Base-by-base conservation (phyloP, 2,797 vertebrate species). In the Choloepus didactylus region DNA sequence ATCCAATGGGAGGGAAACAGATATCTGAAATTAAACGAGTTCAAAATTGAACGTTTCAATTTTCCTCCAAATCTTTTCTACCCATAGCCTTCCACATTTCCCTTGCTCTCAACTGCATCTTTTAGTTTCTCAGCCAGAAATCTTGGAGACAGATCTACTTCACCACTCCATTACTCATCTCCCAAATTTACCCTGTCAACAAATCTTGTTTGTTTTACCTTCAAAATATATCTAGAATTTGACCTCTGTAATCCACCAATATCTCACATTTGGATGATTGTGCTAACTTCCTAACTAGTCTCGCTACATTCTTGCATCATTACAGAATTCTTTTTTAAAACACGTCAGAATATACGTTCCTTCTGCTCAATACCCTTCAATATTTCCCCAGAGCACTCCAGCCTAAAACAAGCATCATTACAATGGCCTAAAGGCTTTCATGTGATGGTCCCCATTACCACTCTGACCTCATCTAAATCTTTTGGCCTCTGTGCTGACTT, bases 381-480 rank as follows among this genome's bases (percentile, higher is more conserved):
- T 49, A 49, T 49, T 49, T 44, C 23, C 21, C 8, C 21, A 38
- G 35, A 35, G 35, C 35, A 35, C 35, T 35, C 35, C 35, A 35
- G 35, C 35, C 35, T 35, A 35, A 35, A 85, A 11, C 0, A 49
- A 67, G 9, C 12, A 41, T n/a, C 18, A 60, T 35, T 62, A 54
- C 16, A 41, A 27, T 8, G 4, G 2, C 7, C 31, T 69, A 62
- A 44, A 54, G 23, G 3, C 8, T 8, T 8, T 49, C 35, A 31
- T 5, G 29, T n/a, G 5, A 6, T 51, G 8, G 0, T 10, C 5
- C n/a, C 29, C 12, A 23, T 3, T 8, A 1, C 25, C 41, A 19
- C 12, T 35, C 6, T 49, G 44, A 25, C 21, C 11, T n/a, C 14
- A 69, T 4, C 11, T 4, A 35, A 49, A 7, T 3, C 27, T 29